These are phyloP conservation scores for Drosophila paramelanica DNA, from an alignment of 2,888 invertebrate genomes.

Conservation along the genomic window DNA sequence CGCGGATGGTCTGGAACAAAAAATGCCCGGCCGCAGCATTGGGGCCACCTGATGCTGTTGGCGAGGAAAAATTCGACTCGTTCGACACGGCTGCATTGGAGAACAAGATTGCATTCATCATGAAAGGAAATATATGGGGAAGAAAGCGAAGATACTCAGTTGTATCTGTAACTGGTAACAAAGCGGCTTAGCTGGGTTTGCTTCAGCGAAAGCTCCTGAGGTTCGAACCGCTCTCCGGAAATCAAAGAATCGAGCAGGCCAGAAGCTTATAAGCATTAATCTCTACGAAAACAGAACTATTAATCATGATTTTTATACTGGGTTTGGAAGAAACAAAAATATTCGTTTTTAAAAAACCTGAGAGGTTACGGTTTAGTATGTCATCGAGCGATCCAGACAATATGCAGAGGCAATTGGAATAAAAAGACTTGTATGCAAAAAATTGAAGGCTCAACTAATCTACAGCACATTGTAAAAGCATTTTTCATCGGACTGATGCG, in stretches of 20 bases:
- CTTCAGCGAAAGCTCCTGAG: slow-evolving; percentile 89
- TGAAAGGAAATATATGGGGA: slow-evolving; percentile 96
- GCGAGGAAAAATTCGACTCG: slow-evolving; percentile 92
- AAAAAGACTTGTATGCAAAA: slow-evolving; percentile 94
- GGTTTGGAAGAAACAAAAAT: slow-evolving; percentile 94
- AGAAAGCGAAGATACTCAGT: slow-evolving; percentile 91
- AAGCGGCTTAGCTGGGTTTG: slow-evolving; percentile 95
- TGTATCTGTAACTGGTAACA: slow-evolving; percentile 95
- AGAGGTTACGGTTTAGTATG: slow-evolving; percentile 95
- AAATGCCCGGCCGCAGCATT: slow-evolving; percentile 94
- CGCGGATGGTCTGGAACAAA: slow-evolving; percentile 96
- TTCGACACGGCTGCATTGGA: slow-evolving; percentile 96
- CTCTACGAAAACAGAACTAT: slow-evolving; percentile 95
- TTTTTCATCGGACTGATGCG: slow-evolving; percentile 95
- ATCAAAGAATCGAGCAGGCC: slow-evolving; percentile 95
- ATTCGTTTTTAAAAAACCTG: slow-evolving; percentile 92
- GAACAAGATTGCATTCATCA: slow-evolving; percentile 91
- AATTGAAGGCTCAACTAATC: slow-evolving; percentile 94
- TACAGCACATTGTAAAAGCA: slow-evolving; percentile 94
- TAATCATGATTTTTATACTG: slow-evolving; percentile 94
- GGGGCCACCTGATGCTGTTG: slow-evolving; percentile 96
- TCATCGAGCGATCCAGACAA: slow-evolving; percentile 94
- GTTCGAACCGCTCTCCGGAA: slow-evolving; percentile 89
- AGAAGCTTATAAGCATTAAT: slow-evolving; percentile 93
- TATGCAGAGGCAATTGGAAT: slow-evolving; percentile 96